A percentile compares a stretch with the other conserved stretches of the same genome.
Evolutionary conservation across 2,113 vertebrate species (phyloP).

Genomic region (Sakesphorus luctuosus): DNA sequence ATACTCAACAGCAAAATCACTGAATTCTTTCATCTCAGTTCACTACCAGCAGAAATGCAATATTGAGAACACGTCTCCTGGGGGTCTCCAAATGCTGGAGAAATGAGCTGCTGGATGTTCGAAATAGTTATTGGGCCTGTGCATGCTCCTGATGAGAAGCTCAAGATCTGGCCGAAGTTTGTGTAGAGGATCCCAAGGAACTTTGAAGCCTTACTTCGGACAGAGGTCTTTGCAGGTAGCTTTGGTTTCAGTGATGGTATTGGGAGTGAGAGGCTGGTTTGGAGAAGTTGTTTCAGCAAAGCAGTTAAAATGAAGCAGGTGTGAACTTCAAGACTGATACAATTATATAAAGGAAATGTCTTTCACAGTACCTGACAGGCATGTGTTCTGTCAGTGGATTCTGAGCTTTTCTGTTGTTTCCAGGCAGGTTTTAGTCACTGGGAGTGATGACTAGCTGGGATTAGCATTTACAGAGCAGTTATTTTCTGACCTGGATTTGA

Average conservation of each 20-base stretch:
- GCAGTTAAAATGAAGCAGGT: background rate
- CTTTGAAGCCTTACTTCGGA: background rate
- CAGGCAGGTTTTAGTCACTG: background rate
- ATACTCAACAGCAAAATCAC: constrained; percentile 7
- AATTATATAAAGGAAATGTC: background rate
- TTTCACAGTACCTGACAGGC: background rate
- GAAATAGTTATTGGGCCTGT: background rate
- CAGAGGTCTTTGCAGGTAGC: background rate
- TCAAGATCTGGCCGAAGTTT: background rate
- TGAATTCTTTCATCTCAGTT: background rate
- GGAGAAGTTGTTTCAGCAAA: background rate
- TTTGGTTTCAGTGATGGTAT: background rate
- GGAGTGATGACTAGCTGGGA: background rate
- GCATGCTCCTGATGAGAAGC: background rate
- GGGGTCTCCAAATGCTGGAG: background rate
- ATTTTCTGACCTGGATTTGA: background rate
- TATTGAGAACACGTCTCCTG: background rate
- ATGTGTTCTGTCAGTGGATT: background rate
- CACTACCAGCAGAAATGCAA: background rate
- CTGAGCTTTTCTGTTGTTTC: background rate
- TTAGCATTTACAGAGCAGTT: background rate
- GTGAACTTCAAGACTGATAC: background rate
- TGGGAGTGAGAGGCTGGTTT: background rate
- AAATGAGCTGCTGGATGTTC: background rate
- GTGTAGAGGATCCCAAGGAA: background rate